Base-by-base conservation (phyloP, 2,888 invertebrate genomes). In the Noctua fimbriata region DNA sequence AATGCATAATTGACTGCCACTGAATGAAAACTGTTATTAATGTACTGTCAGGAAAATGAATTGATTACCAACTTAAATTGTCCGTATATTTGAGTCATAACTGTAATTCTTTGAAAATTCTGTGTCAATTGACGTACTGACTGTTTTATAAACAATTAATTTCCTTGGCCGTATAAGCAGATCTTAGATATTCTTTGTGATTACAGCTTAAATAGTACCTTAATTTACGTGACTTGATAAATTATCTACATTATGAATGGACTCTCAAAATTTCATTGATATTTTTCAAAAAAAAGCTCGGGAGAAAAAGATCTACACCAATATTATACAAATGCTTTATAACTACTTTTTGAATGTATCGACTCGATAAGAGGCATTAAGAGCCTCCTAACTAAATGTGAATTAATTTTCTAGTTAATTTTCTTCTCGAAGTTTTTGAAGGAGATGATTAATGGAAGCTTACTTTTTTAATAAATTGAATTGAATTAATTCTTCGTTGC, bases 371-470 rank as follows among this genome's bases (percentile, higher is more conserved):
- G 32, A 71, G 21, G 9, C 41, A 73, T 66, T 58, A 77, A 63
- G 28, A 32, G 32, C 16, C 70, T 71, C 24, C 24, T 21, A 21
- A 69, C 52, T 77, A 72, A 75, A 77, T 32, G 32, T 74, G 49
- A 82, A 86, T 86, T 69, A 69, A 77, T 86, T 82, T 76, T 72
- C 24, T 32, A 67, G 60, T 41, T 67, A n/a, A 41, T 67, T 67
- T 67, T 67, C n/a, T 18, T 0, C 16, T 18, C 69, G 28, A 83
- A 83, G 36, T 73, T 84, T 77, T 76, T 73, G 78, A 84, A 78
- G 16, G 65, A 6, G 66, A 83, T 69, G 83, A 87, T 87, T 86
- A 69, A 87, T 87, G 72, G 44, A 24, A 67, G 69, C 58, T 73
- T 47, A 63, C 32, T 74, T 72, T 76, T 77, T 65, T 52, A 58